Evolutionary conservation across 2,797 vertebrate genomes (phyloP).

Genomic region (Notoglanidium macrostoma): DNA sequence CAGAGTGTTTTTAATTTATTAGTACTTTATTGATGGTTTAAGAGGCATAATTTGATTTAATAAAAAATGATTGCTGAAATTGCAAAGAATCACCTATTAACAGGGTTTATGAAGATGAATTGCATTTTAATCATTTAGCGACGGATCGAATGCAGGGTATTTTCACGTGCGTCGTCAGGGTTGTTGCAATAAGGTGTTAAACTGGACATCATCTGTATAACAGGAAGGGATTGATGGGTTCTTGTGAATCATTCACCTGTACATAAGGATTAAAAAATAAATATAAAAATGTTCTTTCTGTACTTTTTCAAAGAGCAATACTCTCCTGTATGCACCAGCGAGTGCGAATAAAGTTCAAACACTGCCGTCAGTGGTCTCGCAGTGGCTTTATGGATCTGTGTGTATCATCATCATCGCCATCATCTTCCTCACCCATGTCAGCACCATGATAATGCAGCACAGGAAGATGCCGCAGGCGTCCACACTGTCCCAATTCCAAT

Average conservation of each 20-base stretch:
- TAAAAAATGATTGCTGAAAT: not conserved
- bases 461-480: conserved; percentile 23
- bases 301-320: conserved; percentile 67
- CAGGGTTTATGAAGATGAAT: not conserved
- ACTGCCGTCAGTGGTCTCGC: conserved; percentile 40
- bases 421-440: not conserved
- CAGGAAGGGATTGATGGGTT: not conserved
- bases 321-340: conserved; percentile 53
- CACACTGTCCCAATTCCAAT: conserved; percentile 69
- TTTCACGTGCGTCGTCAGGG: not conserved
- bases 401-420: conserved; percentile 7
- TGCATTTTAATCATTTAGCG: not conserved
- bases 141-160: conserved; percentile 24
- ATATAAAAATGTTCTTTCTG: conserved; percentile 68
- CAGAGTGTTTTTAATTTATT: not conserved
- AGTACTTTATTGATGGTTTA: not conserved
- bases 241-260: conserved; percentile 54
- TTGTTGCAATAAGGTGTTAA: conserved; percentile 31
- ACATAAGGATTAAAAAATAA: conserved; percentile 72
- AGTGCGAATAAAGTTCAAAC: conserved; percentile 55
- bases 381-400: conserved; percentile 24
- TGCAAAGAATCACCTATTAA: not conserved
- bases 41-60: not conserved
- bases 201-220: conserved; percentile 11
- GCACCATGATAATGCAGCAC: not conserved